These are phyloP conservation scores for Amniataba percoides DNA, from an alignment of 2,797 vertebrate species.

Conservation along the genomic window DNA sequence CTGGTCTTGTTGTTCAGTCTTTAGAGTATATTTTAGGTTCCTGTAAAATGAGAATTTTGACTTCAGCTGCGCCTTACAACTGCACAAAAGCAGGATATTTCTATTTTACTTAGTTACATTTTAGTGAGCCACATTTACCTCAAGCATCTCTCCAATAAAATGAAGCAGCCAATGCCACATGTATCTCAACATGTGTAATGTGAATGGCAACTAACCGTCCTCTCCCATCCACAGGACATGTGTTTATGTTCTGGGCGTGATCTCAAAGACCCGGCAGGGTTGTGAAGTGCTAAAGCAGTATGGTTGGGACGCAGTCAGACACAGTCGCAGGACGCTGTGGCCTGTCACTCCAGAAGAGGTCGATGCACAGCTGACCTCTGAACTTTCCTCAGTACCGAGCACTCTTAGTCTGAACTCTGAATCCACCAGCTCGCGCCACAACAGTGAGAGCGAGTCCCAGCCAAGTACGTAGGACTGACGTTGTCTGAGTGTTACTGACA, in stretches of 20 bases:
- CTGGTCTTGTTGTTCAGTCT: background rate
- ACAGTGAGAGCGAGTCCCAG: slow-evolving; percentile 98
- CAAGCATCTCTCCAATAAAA: background rate
- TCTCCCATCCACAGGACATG: slow-evolving; percentile 74
- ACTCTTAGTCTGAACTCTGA: slow-evolving; percentile 97
- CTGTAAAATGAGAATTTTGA: background rate
- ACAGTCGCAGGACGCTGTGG: slow-evolving; percentile 96
- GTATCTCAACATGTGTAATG: background rate
- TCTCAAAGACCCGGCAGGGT: slow-evolving; percentile 97
- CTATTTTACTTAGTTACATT: background rate
- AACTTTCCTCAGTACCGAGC: slow-evolving; percentile 96
- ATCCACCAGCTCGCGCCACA: slow-evolving; percentile 96
- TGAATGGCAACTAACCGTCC: background rate
- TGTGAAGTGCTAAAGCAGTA: slow-evolving; percentile 96
- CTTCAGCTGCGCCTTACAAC: background rate
- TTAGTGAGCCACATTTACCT: background rate
- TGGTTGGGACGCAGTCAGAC: slow-evolving; percentile 95
- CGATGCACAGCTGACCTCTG: slow-evolving; percentile 90
- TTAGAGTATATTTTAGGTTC: background rate
- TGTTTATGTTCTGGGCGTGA: slow-evolving; percentile 91
- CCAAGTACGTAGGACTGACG: slow-evolving; percentile 87
- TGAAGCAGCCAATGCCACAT: background rate
- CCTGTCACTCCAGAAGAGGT: slow-evolving; percentile 97
- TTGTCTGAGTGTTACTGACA: background rate
- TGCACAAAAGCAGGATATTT: background rate